Percentiles rank a stretch among this genome's conserved stretches.
These are phyloP conservation scores for Resseliella maxima DNA, from an alignment of 2,888 invertebrate species.

Conservation along the genomic window DNA sequence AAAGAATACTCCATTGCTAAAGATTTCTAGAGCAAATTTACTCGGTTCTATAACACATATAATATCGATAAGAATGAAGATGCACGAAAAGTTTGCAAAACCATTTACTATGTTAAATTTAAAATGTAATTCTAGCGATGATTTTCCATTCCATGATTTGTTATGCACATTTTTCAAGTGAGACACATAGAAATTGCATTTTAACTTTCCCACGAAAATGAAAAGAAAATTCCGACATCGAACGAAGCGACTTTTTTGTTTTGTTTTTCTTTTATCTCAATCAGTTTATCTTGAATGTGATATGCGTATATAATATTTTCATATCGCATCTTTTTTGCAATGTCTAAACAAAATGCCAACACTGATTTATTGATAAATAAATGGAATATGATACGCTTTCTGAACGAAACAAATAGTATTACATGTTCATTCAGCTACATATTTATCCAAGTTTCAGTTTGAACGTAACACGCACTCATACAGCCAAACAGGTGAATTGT, in stretches of 20 bases:
- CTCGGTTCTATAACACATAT: neutral
- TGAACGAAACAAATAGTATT: conserved; percentile 36
- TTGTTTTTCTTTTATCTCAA: too few relatives aligned
- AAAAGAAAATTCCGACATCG: conserved; percentile 11
- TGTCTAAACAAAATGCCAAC: conserved; percentile 21
- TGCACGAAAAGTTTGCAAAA: neutral
- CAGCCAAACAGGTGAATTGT: neutral
- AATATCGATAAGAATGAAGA: neutral
- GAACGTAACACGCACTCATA: neutral
- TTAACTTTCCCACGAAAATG: conserved; percentile 5
- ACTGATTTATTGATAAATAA: conserved; percentile 53
- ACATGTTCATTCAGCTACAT: conserved; percentile 7
- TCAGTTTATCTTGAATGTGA: neutral
- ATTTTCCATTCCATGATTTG: conserved; percentile 10
- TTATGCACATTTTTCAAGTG: neutral
- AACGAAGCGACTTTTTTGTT: neutral
- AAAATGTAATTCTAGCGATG: neutral
- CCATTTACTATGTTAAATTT: neutral
- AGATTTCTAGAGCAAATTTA: neutral
- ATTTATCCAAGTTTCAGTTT: neutral
- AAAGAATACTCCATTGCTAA: neutral
- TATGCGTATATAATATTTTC: neutral
- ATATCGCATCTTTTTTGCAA: neutral
- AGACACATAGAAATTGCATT: neutral
- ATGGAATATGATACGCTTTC: conserved; percentile 51